A percentile compares a stretch with the other conserved stretches of the same genome.
phyloP scores from a whole-genome alignment of 1,140 invertebrate species.

The silkworm (Bombyx mori) region ASM3026992v2 NC_085112.1:8575501-8576000 shows the following conservation, averaged over 20 bases:
- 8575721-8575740: constrained; percentile 16
- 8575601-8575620: too few species aligned
- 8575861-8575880: constrained; percentile 5
- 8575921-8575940: constrained; percentile 27
- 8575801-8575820: constrained; percentile 22
- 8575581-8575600: too few species aligned
- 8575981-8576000: constrained; percentile 44
- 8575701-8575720: not conserved
- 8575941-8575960: constrained; percentile 28
- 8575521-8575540: too few species aligned
- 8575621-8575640: too few species aligned
- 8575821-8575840: constrained; percentile 9
- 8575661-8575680: too few species aligned
- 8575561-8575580: too few species aligned
- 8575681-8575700: too few species aligned
- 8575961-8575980: constrained; percentile 48
- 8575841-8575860: constrained; percentile 6
- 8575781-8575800: constrained; percentile 34
- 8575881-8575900: constrained; percentile 26
- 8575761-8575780: constrained; percentile 40
- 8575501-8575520: too few species aligned
- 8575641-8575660: too few species aligned
- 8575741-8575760: constrained; percentile 25
- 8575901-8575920: constrained; percentile 33
- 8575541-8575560: too few species aligned